phyloP scores from a whole-genome alignment of 2,113 vertebrate genomes.

The Labeo catla region DNA sequence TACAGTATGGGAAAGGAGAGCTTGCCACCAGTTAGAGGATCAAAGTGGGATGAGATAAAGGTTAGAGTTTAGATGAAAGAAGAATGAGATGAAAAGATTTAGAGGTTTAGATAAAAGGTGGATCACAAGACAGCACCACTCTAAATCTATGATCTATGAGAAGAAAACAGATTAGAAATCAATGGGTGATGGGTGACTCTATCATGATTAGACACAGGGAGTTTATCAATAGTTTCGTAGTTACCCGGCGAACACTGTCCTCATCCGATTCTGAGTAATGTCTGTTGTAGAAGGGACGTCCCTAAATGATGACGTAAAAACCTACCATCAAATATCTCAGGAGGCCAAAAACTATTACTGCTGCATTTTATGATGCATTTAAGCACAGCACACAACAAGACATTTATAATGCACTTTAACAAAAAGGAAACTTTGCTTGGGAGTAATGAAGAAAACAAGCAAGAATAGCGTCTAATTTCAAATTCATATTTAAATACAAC shows the following conservation, averaged over 20 bases:
- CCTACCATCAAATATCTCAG: slow-evolving; percentile 56
- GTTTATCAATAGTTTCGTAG: slow-evolving; percentile 46
- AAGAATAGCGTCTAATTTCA: not conserved
- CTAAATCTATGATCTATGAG: not conserved
- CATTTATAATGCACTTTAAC: not conserved
- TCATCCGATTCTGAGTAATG: slow-evolving; percentile 89
- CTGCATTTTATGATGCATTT: not conserved
- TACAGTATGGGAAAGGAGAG: not conserved
- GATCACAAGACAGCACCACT: not conserved
- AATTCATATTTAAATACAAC: not conserved
- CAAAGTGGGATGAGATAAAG: slow-evolving; percentile 49
- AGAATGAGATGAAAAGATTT: slow-evolving; percentile 4
- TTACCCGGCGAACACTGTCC: slow-evolving; percentile 95
- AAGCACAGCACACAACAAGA: slow-evolving; percentile 5
- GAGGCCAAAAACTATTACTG: not conserved
- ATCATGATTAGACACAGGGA: slow-evolving; percentile 30
- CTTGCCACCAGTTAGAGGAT: slow-evolving; percentile 52
- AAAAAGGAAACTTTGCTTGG: not conserved
- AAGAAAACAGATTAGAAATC: not conserved
- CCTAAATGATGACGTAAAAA: slow-evolving; percentile 74
- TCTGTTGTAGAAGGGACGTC: slow-evolving; percentile 76
- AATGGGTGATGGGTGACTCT: slow-evolving; percentile 28
- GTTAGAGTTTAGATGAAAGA: slow-evolving; percentile 42
- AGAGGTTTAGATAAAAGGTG: not conserved
- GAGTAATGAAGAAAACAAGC: not conserved